Base-by-base conservation (phyloP, 2,888 invertebrate species). In the Pheosia tremula region DNA sequence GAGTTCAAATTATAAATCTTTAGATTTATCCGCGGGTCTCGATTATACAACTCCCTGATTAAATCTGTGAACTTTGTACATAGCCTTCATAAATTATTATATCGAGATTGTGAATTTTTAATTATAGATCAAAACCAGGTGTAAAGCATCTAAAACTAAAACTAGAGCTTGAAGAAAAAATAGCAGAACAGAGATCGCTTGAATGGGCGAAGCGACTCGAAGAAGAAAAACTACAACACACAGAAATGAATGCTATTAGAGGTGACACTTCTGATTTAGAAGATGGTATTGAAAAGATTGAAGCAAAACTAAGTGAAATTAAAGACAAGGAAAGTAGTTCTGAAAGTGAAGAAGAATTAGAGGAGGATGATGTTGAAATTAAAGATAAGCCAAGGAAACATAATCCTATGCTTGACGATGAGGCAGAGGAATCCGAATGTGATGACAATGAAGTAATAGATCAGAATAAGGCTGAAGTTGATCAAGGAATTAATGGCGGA, bases 121-220 rank as follows among this genome's bases (percentile, higher is more conserved):
- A 57, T 67, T 84, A 1, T 65, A 95, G 94, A 71, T 86, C 90
- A 66, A 89, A 95, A 81, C 96, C 97, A 53, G 97, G 98, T 0
- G 95, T 95, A 3, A 96, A 96, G 73, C 94, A 96, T 69, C 84
- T 94, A n/a, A 95, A 95, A 73, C 88, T 98, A 59, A 96, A 96
- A 80, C 95, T 95, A 65, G 95, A 96, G 67, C 90, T 98, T 3
- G 95, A 96, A 77, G 91, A 94, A 11, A 93, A 96, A 85, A 98
- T 98, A 79, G 95, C 95, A 3, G 94, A 95, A 67, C 96, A 96
- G 76, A 92, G 97, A 58, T 95, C 95, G 50, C 93, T 96, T 63
- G 96, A 97, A 72, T 95, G 97, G 95, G 94, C 95, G 61, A 95
- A 96, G 74, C 95, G 95, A 58, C 88, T 95, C 41, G 95, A 96